Conservation (phyloP, 2,113 vertebrate species). For the Corythaeola cristata region DNA sequence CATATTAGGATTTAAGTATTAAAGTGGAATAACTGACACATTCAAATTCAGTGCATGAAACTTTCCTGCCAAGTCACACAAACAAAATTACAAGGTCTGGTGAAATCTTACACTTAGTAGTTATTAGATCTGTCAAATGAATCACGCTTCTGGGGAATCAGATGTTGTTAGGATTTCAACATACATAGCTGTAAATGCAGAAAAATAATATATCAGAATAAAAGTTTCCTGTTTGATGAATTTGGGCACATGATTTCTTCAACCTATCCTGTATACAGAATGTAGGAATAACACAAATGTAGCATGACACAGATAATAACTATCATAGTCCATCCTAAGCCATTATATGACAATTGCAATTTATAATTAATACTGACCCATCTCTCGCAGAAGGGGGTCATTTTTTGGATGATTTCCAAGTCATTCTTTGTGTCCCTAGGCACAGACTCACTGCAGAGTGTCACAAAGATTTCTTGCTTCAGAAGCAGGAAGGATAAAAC, state of each 20-base stretch:
- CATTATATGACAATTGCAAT: not conserved
- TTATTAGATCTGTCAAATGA: constrained; percentile 40
- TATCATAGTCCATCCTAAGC: not conserved
- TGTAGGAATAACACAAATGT: not conserved
- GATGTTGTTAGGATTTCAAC: not conserved
- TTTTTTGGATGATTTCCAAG: constrained; percentile 22
- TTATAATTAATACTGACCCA: constrained; percentile 19
- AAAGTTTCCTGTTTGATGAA: not conserved
- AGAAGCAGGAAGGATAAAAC: constrained; percentile 14
- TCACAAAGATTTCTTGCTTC: constrained; percentile 9
- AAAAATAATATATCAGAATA: not conserved
- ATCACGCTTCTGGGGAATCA: constrained; percentile 19
- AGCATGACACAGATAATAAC: not conserved
- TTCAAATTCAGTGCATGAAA: constrained; percentile 13
- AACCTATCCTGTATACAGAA: not conserved
- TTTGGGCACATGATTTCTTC: not conserved
- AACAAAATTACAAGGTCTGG: constrained; percentile 52
- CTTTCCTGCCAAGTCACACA: constrained; percentile 50
- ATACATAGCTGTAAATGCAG: not conserved
- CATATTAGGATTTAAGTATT: not conserved
- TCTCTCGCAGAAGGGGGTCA: not conserved
- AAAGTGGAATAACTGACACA: not conserved
- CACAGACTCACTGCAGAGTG: not conserved
- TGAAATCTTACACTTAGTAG: constrained; percentile 5
- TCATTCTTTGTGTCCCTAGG: not conserved